Conservation (phyloP, 2,888 invertebrate species). For the Opisthograptis luteolata region DNA sequence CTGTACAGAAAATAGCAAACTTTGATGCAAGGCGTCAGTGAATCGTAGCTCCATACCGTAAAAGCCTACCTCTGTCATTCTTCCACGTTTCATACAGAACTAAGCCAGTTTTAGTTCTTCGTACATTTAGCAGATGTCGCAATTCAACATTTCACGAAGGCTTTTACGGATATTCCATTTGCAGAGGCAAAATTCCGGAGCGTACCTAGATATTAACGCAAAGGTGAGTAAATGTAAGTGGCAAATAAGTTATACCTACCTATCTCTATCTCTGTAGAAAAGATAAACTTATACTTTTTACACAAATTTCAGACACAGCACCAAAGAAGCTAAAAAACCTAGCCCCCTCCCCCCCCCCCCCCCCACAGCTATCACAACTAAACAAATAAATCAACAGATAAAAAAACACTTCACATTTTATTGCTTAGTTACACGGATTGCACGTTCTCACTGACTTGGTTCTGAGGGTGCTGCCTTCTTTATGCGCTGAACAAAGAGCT, state of each 20-base stretch:
- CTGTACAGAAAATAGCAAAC: slow-evolving; percentile 11
- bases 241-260: too few relatives aligned
- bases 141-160: background rate
- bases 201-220: too few relatives aligned
- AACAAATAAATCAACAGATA: slow-evolving; percentile 4
- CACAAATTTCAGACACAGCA: too few relatives aligned
- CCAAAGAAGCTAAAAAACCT: too few relatives aligned
- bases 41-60: background rate
- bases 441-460: slow-evolving; percentile 49
- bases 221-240: too few relatives aligned
- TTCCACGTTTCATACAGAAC: too few relatives aligned
- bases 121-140: background rate
- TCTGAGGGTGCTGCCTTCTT: slow-evolving; percentile 54
- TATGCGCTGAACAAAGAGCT: slow-evolving; percentile 65
- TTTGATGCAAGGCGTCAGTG: background rate
- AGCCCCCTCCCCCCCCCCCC: too few relatives aligned
- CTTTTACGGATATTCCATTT: too few relatives aligned
- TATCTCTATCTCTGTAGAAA: too few relatives aligned
- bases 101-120: background rate
- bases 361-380: background rate
- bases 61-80: too few relatives aligned
- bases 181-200: too few relatives aligned
- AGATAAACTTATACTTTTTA: too few relatives aligned
- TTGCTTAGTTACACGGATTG: slow-evolving; percentile 26
- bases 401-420: slow-evolving; percentile 17